Evolutionary conservation across 2,888 invertebrate species (phyloP), one percentile per base, ranked within the genome.

Genomic region (Brenthis daphne): DNA sequence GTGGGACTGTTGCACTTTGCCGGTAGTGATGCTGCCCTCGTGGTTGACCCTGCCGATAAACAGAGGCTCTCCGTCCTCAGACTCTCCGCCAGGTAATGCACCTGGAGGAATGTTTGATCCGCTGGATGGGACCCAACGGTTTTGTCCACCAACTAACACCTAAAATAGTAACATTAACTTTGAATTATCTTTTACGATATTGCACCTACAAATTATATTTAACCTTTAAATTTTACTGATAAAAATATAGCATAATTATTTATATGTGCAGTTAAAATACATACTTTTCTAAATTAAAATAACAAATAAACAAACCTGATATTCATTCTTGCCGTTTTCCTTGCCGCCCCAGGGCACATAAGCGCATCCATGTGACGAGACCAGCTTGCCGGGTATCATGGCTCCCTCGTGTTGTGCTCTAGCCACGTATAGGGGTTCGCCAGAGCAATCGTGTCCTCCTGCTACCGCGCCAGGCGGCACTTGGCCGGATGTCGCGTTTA

Each of bases 1-100:
- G 81, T 97, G 97, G 11, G 96, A 96, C 51, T 96, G 95, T 79
- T 98, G 97, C 2, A 98, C 95, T 89, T 98, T 97, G 80, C 97
- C 97, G 37, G 95, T 94, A 33, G 96, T 96, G 58, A 96, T 74
- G 70, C 95, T 94, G 69, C 96, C 96, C 76, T 97, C 96, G 80
- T 97, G 97, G 53, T 93, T 91, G 0, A 95, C 96, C 74, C 97
- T 94, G 16, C 97, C 97, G 51, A 97, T 90, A 86, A 94, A 97
- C 2, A 97, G 92, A 0, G 96, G 94, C 81, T 97, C 97, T 0
- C 97, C 97, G 47, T 96, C 95, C 80, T 96, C 96, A 12, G 94
- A 92, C 80, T 96, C 94, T 11, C 96, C 96, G n/a, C 90, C 94
- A 37, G 95, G 95, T 76, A 97, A 93, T 0, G 97, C 96, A 67